A percentile compares a stretch with the other conserved stretches of the same genome.
Evolutionary conservation across 2,113 vertebrate genomes (phyloP).

Genomic region (Thermophis baileyi): DNA sequence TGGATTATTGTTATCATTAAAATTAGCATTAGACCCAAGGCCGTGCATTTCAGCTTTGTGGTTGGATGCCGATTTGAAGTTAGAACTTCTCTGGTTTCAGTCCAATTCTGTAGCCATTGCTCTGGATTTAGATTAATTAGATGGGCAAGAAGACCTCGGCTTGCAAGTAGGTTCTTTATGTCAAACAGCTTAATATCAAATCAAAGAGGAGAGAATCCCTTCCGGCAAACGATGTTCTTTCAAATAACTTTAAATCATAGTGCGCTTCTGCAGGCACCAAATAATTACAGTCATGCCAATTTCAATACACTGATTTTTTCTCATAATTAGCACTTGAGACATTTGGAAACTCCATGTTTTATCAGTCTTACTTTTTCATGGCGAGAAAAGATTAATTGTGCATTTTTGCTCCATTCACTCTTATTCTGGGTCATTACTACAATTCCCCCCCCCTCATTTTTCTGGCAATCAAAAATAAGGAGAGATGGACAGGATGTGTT

Average conservation of each 20-base stretch:
- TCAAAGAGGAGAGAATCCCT: constrained; percentile 12
- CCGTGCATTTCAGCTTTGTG: background rate
- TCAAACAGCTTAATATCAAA: background rate
- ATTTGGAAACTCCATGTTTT: constrained; percentile 24
- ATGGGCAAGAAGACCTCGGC: background rate
- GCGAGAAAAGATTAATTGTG: background rate
- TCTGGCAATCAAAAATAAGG: background rate
- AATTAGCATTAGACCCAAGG: background rate
- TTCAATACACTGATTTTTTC: constrained; percentile 24
- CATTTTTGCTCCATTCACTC: background rate
- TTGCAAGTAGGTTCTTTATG: background rate
- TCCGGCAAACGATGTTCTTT: constrained; percentile 21
- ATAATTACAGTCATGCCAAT: constrained; percentile 24
- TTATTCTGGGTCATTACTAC: background rate
- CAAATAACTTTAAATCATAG: constrained; percentile 25
- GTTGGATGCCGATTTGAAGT: background rate
- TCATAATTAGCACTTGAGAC: constrained; percentile 32
- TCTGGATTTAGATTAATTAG: no score
- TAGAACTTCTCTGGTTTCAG: background rate
- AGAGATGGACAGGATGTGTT: background rate
- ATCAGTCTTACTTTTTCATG: constrained; percentile 16
- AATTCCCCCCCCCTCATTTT: background rate
- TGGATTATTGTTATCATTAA: background rate
- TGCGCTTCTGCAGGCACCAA: background rate
- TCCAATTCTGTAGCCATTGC: background rate